Percentiles rank a stretch among this genome's conserved stretches.
Conservation (phyloP, 2,797 vertebrate species). For the Schizothorax lantsangensis region DNA sequence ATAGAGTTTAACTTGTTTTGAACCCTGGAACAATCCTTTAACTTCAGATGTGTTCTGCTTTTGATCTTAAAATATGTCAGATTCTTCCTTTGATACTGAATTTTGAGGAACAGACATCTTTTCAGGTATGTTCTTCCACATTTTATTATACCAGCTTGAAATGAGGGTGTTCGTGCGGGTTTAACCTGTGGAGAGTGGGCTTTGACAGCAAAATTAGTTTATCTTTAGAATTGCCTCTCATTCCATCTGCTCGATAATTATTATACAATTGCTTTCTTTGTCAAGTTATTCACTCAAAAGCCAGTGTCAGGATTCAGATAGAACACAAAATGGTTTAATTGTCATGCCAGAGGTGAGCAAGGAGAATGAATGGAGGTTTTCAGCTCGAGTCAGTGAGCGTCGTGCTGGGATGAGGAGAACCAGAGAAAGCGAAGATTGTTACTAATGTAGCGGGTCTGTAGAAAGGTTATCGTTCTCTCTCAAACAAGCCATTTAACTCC, state of each 20-base stretch:
- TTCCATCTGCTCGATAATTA: not conserved
- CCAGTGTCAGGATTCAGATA: not conserved
- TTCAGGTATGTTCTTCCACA: not conserved
- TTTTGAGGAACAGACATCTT: not conserved
- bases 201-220: not conserved
- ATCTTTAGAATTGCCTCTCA: conserved; percentile 6
- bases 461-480: conserved; percentile 57
- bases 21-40: conserved; percentile 7
- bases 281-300: conserved; percentile 33
- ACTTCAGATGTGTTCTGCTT: conserved; percentile 1
- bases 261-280: conserved; percentile 13
- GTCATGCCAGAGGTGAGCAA: not conserved
- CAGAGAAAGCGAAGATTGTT: conserved; percentile 9
- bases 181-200: conserved; percentile 13
- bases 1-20: conserved; percentile 11
- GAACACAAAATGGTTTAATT: conserved; percentile 15
- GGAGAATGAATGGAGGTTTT: conserved; percentile 1
- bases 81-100: not conserved
- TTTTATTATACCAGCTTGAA: conserved; percentile 2
- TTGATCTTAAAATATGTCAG: conserved; percentile 23
- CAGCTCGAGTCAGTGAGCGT: not conserved
- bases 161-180: not conserved
- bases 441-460: conserved; percentile 29
- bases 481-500: conserved; percentile 50
- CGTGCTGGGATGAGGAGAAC: not conserved